phyloP scores from a whole-genome alignment of 2,113 vertebrate genomes.

The Poicephalus meyeri region DNA sequence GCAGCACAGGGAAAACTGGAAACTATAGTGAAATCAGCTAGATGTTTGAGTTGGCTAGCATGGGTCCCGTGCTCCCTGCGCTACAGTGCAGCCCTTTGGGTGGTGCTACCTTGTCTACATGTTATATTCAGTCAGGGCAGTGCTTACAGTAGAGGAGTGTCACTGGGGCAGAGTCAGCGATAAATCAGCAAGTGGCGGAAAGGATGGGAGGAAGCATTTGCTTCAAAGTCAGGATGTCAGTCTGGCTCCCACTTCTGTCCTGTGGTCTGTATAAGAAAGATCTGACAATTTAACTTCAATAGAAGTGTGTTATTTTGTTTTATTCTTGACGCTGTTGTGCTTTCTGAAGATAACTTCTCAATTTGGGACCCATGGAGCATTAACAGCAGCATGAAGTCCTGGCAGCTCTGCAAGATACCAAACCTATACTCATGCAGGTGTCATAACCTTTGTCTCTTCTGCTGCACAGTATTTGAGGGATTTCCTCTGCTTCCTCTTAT shows the following conservation, averaged over 20 bases:
- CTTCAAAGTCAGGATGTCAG: neutral
- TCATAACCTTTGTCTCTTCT: neutral
- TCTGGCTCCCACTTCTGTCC: rapidly evolving
- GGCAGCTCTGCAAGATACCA: neutral
- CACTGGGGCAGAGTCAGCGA: neutral
- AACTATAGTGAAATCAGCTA: neutral
- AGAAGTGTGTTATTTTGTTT: no score
- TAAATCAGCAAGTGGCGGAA: rapidly evolving
- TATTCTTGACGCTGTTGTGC: neutral
- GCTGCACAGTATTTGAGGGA: neutral
- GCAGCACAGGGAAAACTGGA: neutral
- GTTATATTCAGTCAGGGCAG: rapidly evolving
- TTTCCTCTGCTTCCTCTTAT: neutral
- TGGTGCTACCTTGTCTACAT: neutral
- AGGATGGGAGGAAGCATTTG: rapidly evolving
- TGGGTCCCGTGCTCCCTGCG: rapidly evolving
- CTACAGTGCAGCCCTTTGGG: neutral
- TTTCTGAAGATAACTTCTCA: neutral
- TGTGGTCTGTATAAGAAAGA: neutral
- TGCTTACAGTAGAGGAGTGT: neutral
- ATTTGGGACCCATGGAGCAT: neutral
- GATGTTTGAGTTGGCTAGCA: neutral
- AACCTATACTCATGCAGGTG: neutral
- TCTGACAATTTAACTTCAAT: neutral
- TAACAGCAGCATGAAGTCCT: neutral